phyloP scores from a whole-genome alignment of 2,888 invertebrate species.

The Ellobium chinense region DNA sequence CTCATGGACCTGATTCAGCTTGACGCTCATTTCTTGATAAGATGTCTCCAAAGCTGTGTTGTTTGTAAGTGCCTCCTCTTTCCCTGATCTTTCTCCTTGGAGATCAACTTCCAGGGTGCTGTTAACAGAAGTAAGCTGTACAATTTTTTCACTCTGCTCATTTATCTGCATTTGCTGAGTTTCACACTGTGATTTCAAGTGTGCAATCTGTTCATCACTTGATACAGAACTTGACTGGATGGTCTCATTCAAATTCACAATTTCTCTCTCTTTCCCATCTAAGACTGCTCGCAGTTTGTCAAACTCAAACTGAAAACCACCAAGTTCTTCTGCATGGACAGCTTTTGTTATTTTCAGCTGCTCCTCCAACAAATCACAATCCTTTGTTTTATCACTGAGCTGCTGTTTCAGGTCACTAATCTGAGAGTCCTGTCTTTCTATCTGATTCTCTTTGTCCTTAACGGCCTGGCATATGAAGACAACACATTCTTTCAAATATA shows the following conservation, averaged over 20 bases:
- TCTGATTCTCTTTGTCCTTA: neutral
- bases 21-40: neutral
- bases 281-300: slow-evolving; percentile 24
- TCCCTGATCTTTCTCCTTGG: neutral
- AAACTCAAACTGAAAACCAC: slow-evolving; percentile 25
- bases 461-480: neutral
- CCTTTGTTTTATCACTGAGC: neutral
- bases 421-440: neutral
- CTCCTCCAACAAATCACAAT: neutral
- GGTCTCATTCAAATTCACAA: neutral
- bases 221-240: neutral
- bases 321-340: slow-evolving; percentile 14
- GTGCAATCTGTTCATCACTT: slow-evolving; percentile 31
- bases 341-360: slow-evolving; percentile 10
- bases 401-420: neutral
- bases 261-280: slow-evolving; percentile 26
- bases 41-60: neutral
- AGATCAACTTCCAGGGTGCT: neutral
- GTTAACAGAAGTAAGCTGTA: neutral
- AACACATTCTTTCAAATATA: slow-evolving; percentile 6
- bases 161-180: slow-evolving; percentile 20
- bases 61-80: neutral
- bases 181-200: neutral
- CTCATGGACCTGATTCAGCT: neutral
- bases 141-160: neutral